Evolutionary conservation across 2,888 invertebrate genomes (phyloP).

Genomic region (Stenchaetothrips biformis): DNA sequence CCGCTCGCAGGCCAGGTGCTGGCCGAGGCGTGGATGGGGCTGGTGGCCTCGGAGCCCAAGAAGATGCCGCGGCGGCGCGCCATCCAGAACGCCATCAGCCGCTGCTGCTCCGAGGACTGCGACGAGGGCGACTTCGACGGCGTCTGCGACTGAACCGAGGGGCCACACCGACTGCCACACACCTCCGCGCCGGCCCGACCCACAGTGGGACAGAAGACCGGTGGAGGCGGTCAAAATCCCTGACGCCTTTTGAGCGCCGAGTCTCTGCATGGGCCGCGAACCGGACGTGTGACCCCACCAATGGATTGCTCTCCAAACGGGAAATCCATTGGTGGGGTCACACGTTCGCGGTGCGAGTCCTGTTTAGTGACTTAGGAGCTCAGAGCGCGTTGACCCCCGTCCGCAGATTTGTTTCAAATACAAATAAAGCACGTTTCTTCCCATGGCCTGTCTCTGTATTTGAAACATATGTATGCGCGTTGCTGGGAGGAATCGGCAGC

Average conservation of each 20-base stretch:
- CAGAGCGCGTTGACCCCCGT: too few species aligned
- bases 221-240: too few species aligned
- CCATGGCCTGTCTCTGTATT: not conserved
- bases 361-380: too few species aligned
- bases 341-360: too few species aligned
- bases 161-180: not conserved
- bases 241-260: too few species aligned
- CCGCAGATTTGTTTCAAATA: too few species aligned
- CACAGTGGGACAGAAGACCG: too few species aligned
- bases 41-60: not conserved
- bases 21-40: constrained; percentile 13
- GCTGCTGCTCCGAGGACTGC: constrained; percentile 6
- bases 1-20: not conserved
- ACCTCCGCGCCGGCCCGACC: not conserved
- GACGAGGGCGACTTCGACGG: not conserved
- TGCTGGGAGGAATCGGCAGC: not conserved
- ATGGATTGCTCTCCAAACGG: too few species aligned
- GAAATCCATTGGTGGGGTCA: too few species aligned
- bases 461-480: not conserved
- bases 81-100: constrained; percentile 7
- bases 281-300: too few species aligned
- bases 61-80: not conserved
- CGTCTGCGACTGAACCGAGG: not conserved
- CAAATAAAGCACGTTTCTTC: too few species aligned
- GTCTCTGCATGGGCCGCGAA: too few species aligned